Base-by-base conservation (phyloP, 2,888 invertebrate species). In the Scaptomyza reducta region DNA sequence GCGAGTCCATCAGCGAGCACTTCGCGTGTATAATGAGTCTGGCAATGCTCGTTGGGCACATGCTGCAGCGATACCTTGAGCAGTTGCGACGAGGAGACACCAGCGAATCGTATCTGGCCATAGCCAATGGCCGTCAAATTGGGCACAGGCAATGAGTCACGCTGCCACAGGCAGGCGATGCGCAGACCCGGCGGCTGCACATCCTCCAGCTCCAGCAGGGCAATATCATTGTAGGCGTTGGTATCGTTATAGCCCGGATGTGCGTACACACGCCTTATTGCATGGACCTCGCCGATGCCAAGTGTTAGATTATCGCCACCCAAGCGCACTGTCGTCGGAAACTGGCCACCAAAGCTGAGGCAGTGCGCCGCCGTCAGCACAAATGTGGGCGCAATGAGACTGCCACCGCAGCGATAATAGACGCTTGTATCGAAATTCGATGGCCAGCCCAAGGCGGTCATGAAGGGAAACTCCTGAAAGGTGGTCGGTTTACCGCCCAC, bases 181-280 rank as follows among this genome's bases (percentile, higher is more conserved):
- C n/a, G 18, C 10, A 64, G 25, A 0, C 1, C 3, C 31, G 55
- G 45, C 1, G 61, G 47, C 6, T 22, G 11, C 0, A 11, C 1
- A 0, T 1, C 33, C 2, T 77, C 71, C 38, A 95, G 88, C 77
- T 94, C 92, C 0, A 96, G 61, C 0, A 96, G 89, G 0, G 95
- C 95, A 53, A 96, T 94, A 78, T 96, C 95, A 74, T 95, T 92
- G 90, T 95, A 95, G 16, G 93, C 92, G 0, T 84, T 75, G 0
- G 93, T 93, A 0, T 93, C 92, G 0, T 87, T 89, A 90, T 95
- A 95, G 0, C 92, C 84, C 0, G 94, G 94, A 79, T 95, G 94
- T 2, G 90, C 88, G 61, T 92, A 90, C 0, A 79, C 71, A 1
- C 83, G 77, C 0, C 54, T 54, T 7, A 74, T 65, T 4, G 10